Percentiles rank a stretch among this genome's conserved stretches.
Evolutionary conservation across 2,113 vertebrate species (phyloP).

Genomic region (Mystacornis crossleyi): DNA sequence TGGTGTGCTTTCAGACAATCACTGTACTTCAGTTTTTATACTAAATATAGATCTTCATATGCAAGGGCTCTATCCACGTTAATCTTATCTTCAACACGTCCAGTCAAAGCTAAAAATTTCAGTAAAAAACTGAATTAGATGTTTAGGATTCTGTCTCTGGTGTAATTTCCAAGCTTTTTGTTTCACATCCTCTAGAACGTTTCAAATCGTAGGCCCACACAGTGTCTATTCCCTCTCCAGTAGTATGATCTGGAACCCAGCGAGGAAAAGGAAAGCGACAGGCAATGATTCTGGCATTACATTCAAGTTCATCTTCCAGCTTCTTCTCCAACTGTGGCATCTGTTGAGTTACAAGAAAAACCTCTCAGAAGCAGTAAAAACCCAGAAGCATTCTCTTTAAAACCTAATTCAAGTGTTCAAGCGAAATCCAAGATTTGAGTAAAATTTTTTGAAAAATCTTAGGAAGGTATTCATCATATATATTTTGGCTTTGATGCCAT

Average conservation of each 20-base stretch:
- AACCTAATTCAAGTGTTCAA: neutral
- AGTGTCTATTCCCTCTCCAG: conserved; percentile 88
- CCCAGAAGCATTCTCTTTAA: neutral
- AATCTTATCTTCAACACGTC: neutral
- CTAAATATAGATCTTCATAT: neutral
- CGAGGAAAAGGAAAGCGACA: conserved; percentile 95
- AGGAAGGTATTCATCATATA: neutral
- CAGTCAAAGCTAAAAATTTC: neutral
- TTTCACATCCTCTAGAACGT: conserved; percentile 21
- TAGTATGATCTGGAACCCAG: conserved; percentile 83
- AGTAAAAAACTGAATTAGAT: neutral
- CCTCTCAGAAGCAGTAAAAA: neutral
- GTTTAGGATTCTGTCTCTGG: neutral
- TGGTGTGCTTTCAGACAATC: neutral
- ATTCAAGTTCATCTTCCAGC: conserved; percentile 82
- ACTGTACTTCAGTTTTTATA: neutral
- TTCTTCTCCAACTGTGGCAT: conserved; percentile 91
- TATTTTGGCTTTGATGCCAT: neutral
- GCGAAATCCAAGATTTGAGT: neutral
- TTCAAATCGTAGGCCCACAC: conserved; percentile 89
- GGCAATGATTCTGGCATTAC: conserved; percentile 84
- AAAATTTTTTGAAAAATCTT: neutral
- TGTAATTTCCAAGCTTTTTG: neutral
- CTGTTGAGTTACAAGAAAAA: conserved; percentile 69
- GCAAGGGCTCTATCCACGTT: neutral